These are phyloP conservation scores for Aphyosemion australe DNA, from an alignment of 2,113 vertebrate species.

Conservation along the genomic window DNA sequence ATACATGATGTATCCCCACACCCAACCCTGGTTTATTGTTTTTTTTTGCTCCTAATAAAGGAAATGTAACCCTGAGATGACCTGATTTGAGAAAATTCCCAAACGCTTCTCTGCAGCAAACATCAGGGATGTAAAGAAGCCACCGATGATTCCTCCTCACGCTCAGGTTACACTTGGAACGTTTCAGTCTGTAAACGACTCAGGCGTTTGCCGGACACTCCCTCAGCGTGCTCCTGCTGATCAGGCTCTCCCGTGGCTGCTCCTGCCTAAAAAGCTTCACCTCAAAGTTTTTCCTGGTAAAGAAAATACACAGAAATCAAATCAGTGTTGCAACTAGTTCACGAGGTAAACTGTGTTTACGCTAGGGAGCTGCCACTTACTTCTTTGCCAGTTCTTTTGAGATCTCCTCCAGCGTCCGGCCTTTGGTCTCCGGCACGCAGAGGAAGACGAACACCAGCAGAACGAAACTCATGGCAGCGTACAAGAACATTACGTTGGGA, in stretches of 20 bases:
- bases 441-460: constrained; percentile 87
- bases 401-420: constrained; percentile 91
- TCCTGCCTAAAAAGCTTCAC: constrained; percentile 47
- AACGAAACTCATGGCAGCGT: constrained; percentile 87
- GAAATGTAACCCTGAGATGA: constrained; percentile 35
- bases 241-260: constrained; percentile 40
- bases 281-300: constrained; percentile 69
- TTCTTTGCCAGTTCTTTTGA: constrained; percentile 89
- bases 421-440: constrained; percentile 92
- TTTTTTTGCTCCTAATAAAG: background rate
- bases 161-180: background rate
- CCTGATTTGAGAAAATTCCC: background rate
- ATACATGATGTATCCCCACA: too few species aligned
- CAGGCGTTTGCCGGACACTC: background rate
- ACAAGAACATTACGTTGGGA: constrained; percentile 89
- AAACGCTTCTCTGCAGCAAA: background rate
- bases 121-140: background rate
- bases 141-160: background rate
- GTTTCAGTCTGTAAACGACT: background rate
- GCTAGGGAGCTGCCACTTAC: constrained; percentile 74
- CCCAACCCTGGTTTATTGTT: too few species aligned
- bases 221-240: constrained; percentile 5
- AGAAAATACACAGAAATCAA: constrained; percentile 1
- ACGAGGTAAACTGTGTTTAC: background rate
- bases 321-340: background rate